A percentile compares a stretch with the other conserved stretches of the same genome.
Conservation (phyloP, 92 coral and sea anemone genomes). For the Epizoanthus fatuus region DNA sequence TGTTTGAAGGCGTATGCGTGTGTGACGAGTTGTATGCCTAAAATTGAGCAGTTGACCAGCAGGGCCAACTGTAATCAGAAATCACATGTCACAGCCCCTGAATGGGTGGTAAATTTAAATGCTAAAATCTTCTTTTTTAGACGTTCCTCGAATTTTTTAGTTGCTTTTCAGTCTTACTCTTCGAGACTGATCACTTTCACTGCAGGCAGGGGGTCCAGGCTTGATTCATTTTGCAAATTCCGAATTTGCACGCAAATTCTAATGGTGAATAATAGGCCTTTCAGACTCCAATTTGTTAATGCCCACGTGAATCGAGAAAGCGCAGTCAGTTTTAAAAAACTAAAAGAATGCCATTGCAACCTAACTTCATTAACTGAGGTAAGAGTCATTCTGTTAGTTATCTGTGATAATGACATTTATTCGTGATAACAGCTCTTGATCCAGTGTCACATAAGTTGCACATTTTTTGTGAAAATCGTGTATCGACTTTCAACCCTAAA, state of each 20-base stretch:
- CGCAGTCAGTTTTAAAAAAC: background rate
- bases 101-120: background rate
- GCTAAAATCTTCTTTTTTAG: background rate
- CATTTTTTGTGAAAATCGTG: background rate
- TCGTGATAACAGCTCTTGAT: constrained; percentile 5
- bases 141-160: constrained; percentile 19
- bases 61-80: background rate
- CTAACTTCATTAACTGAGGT: background rate
- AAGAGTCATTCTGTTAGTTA: background rate
- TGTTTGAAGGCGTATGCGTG: too few species aligned
- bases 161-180: background rate
- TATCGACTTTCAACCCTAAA: constrained; percentile 23
- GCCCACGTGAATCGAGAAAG: background rate
- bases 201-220: constrained; percentile 29
- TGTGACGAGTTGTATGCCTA: too few species aligned
- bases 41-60: too few species aligned
- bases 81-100: too few species aligned
- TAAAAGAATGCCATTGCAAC: background rate
- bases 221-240: constrained; percentile 24
- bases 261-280: constrained; percentile 9
- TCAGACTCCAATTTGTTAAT: background rate
- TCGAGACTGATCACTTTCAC: constrained; percentile 6
- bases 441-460: background rate
- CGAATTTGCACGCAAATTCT: constrained; percentile 31
- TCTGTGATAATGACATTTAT: background rate